Base-by-base conservation (phyloP, 2,797 vertebrate species). In the Kryptopterus vitreolus region DNA sequence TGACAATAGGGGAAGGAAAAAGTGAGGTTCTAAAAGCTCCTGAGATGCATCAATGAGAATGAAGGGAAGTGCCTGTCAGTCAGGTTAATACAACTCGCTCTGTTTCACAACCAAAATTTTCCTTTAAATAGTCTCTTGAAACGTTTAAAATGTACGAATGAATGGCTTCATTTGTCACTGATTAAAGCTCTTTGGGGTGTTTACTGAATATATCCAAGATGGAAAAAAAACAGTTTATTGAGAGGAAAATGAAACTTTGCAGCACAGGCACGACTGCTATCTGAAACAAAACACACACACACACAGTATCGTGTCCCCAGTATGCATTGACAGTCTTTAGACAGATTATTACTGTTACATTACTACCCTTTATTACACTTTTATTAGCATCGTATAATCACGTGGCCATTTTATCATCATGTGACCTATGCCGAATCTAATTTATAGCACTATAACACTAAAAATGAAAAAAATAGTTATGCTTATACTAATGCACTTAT, bases 131-230 rank as follows among this genome's bases (percentile, higher is more conserved):
- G n/a, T 57, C 70, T 74, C 69, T 65, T 13, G 11, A 7, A n/a
- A 3, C 24, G 22, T 1, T 58, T 66, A 33, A 66, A 24, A 66
- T 48, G 22, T 16, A 68, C 0, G 2, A 26, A 65, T 35, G 24
- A 55, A 75, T 59, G 31, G 15, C 50, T 79, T 63, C 24, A 13
- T 62, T 52, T 80, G 29, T 43, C n/a, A 52, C 38, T 35, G 68
- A 73, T 80, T 63, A 73, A 70, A 65, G 31, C 57, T 29, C 69
- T 38, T 22, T 73, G 69, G 69, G 43, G 24, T n/a, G 12, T 80
- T 73, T 65, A 66, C 59, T 65, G n/a, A 62, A 52, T 73, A 53
- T 53, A 31, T 62, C 16, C 52, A 55, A 57, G 20, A 48, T 11
- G 33, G 18, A 57, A 55, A 66, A 74, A 73, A 20, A 66, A 4